Evolutionary conservation across 2,797 vertebrate species (phyloP).

Genomic region (Cottoperca gobio): DNA sequence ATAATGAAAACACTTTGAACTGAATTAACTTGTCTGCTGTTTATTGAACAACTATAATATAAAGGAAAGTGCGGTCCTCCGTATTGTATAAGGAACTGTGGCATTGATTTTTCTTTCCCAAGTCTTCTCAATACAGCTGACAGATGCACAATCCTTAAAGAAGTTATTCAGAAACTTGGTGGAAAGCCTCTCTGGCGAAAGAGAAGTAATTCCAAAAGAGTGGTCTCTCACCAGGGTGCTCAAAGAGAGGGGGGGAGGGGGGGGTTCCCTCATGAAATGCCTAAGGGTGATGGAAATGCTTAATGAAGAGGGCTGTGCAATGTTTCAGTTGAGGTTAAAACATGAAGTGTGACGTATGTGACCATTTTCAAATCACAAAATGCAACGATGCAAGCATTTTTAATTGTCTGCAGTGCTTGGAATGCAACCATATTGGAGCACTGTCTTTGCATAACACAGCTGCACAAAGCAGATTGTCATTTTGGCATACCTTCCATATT

Average conservation of each 20-base stretch:
- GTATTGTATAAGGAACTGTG: background rate
- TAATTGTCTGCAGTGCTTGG: constrained; percentile 47
- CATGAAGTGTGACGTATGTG: constrained; percentile 6
- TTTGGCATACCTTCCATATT: background rate
- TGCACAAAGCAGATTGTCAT: background rate
- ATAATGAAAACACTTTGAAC: no score
- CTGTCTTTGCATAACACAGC: background rate
- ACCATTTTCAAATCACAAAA: constrained; percentile 34
- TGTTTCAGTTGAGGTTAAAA: constrained; percentile 30
- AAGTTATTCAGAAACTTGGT: background rate
- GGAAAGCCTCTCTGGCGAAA: background rate
- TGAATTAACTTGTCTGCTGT: no score
- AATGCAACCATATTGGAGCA: background rate
- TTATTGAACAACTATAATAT: no score
- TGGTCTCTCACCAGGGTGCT: no score
- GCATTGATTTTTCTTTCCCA: background rate
- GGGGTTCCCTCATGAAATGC: no score
- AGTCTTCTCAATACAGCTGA: background rate
- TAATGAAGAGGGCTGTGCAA: background rate
- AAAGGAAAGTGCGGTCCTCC: no score
- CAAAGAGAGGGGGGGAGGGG: no score
- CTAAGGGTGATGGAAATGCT: no score
- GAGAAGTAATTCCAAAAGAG: no score
- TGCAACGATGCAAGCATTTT: constrained; percentile 46
- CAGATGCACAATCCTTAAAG: background rate